Evolutionary conservation across 35 echinoderm and acorn worm species (phyloP), one percentile per base, ranked within the genome.

Genomic region (Anneissia japonica): DNA sequence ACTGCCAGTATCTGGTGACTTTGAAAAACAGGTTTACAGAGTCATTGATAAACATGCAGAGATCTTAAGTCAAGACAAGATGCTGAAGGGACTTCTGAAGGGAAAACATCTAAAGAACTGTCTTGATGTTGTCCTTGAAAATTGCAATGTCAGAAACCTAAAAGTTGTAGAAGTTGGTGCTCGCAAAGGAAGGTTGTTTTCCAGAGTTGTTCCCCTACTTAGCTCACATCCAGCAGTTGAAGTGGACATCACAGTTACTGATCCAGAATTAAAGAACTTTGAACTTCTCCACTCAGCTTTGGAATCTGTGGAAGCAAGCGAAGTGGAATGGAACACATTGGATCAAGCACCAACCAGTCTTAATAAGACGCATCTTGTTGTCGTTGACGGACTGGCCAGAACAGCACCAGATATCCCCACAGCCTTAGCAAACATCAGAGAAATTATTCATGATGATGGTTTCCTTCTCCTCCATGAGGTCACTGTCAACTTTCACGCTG

Each of bases 161-260:
- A 96, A 96, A 83, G n/a, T 96, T 26, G 79, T 96, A 14, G 93
- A 96, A 76, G 26, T 96, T 75, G 87, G 90, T 14, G 89, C 89
- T 26, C 35, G 74, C 0, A 74, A 72, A 30, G 93, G 93, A 23
- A 34, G 79, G 19, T 40, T 96, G 77, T 96, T 89, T 78, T 76
- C 37, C 16, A 85, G 82, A 0, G 90, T 81, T 1, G 64, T 92
- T 19, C 90, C 93, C n/a, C 39, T 81, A 10, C 74, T 96, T 74
- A 82, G 82, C 36, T 96, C 93, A 34, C 93, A 96, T 74, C 93
- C 93, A 4, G 77, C 84, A 17, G 33, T 88, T 0, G 45, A 89
- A 45, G 30, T 89, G 26, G 93, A 96, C 19, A 89, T 82, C 77
- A 74, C 83, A 14, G 86, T 82, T 37, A 81, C 90, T 4, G 93